Percentiles rank a stretch among this genome's conserved stretches.
Conservation (phyloP, 2,797 vertebrate genomes). For the Catharus ustulatus region DNA sequence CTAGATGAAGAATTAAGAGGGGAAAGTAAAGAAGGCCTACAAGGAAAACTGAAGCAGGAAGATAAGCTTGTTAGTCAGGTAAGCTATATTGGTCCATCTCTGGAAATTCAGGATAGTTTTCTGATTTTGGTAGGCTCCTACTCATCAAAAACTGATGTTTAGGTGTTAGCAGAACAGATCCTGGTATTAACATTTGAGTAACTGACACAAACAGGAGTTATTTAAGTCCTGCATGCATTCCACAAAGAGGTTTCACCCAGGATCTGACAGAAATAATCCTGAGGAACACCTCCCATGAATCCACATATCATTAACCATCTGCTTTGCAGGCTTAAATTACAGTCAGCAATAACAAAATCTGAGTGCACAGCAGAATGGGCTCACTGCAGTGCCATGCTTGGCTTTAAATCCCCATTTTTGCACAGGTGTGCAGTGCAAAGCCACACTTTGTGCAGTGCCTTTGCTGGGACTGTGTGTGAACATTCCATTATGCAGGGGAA, state of each 20-base stretch:
- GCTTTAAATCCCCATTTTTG: background rate
- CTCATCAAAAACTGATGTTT: background rate
- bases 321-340: background rate
- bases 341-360: background rate
- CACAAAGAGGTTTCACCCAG: background rate
- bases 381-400: no score
- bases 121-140: background rate
- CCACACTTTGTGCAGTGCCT: background rate
- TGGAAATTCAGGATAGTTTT: background rate
- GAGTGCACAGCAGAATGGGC: background rate
- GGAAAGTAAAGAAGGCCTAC: background rate
- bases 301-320: background rate
- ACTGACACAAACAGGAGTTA: background rate
- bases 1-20: background rate
- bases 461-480: background rate
- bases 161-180: background rate
- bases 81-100: background rate
- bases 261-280: background rate
- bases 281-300: background rate
- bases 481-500: background rate
- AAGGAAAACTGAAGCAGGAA: background rate
- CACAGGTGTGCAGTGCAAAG: background rate
- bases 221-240: background rate
- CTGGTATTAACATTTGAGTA: background rate
- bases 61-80: no score